Percentiles rank a stretch among this genome's conserved stretches.
Conservation (phyloP, 2,888 invertebrate species). For the Eupithecia vulgata region DNA sequence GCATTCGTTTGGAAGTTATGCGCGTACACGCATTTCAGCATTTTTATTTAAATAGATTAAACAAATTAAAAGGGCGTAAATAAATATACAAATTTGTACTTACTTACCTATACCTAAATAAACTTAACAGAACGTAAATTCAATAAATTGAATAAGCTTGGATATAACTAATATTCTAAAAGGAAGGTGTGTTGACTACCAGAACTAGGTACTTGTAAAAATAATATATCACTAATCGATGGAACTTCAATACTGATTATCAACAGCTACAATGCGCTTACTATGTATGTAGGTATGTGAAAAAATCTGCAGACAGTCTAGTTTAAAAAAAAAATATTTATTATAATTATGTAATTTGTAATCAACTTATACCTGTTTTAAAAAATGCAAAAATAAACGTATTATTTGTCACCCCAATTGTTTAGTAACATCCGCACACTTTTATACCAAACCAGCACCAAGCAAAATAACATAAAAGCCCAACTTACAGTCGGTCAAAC, state of each 20-base stretch:
- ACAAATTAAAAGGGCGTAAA: no score
- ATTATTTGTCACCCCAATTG: slow-evolving; percentile 63
- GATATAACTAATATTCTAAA: background rate
- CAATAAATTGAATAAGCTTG: background rate
- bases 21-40: no score
- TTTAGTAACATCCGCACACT: slow-evolving; percentile 69
- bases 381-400: slow-evolving; percentile 31
- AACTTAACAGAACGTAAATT: background rate
- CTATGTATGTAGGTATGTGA: background rate
- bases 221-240: background rate
- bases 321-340: background rate
- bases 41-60: no score
- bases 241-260: background rate
- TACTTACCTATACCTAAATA: background rate
- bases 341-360: background rate
- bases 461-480: slow-evolving; percentile 79
- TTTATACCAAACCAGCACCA: slow-evolving; percentile 79
- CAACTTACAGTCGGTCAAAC: slow-evolving; percentile 71
- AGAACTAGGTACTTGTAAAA: no score
- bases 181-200: no score
- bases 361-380: slow-evolving; percentile 16
- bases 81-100: no score
- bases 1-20: no score
- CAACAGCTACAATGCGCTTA: background rate
- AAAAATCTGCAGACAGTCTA: background rate